Evolutionary conservation across 2,888 invertebrate genomes (phyloP).

Genomic region (Allophyes oxyacanthae): DNA sequence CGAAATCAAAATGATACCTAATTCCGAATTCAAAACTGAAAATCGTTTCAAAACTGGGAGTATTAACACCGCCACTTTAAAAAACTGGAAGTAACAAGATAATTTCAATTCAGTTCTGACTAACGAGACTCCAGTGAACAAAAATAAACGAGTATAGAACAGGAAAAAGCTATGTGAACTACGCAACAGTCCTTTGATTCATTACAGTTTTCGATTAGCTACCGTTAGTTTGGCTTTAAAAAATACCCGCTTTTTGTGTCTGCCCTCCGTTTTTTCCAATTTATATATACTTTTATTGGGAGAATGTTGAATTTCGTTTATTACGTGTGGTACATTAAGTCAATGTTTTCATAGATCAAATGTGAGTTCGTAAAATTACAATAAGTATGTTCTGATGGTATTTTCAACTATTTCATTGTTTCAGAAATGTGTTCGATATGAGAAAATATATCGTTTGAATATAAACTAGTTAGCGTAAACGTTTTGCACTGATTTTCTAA

Average conservation of each 20-base stretch:
- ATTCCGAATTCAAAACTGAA: slow-evolving; percentile 11
- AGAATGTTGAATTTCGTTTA: slow-evolving; percentile 5
- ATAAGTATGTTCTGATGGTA: too few species aligned
- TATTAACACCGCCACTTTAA: slow-evolving; percentile 49
- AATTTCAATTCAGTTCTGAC: slow-evolving; percentile 77
- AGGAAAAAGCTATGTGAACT: slow-evolving; percentile 75
- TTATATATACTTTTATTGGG: slow-evolving; percentile 9
- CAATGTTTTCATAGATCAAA: too few species aligned
- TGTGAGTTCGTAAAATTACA: too few species aligned
- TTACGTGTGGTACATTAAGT: too few species aligned
- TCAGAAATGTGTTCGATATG: too few species aligned
- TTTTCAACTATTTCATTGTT: too few species aligned
- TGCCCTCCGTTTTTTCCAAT: slow-evolving; percentile 18
- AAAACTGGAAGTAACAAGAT: slow-evolving; percentile 73
- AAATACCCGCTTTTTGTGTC: slow-evolving; percentile 58
- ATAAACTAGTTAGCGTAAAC: too few species aligned
- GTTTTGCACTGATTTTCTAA: too few species aligned
- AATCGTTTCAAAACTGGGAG: slow-evolving; percentile 27
- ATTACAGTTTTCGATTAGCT: slow-evolving; percentile 87
- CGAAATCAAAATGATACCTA: slow-evolving; percentile 2
- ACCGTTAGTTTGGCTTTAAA: slow-evolving; percentile 67
- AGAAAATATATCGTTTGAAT: too few species aligned
- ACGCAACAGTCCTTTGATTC: slow-evolving; percentile 86
- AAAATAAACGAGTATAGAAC: slow-evolving; percentile 68
- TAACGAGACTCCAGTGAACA: slow-evolving; percentile 78